A percentile compares a stretch with the other conserved stretches of the same genome.
Conservation (phyloP, 2,797 vertebrate genomes). For the Mallotus villosus region DNA sequence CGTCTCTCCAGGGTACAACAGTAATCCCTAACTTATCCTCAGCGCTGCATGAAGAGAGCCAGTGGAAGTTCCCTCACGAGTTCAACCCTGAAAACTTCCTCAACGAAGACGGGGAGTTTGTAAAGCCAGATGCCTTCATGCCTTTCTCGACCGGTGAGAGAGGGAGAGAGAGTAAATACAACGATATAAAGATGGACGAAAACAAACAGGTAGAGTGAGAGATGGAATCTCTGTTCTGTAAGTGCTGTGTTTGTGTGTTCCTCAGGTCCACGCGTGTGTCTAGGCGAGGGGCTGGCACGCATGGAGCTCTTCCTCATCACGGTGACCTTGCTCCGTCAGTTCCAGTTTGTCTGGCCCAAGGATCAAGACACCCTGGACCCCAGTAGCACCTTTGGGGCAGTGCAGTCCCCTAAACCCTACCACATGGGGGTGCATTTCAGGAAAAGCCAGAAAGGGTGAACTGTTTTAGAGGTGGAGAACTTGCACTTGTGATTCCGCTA, state of each 20-base stretch:
- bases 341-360: slow-evolving; percentile 19
- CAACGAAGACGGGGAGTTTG: slow-evolving; percentile 24
- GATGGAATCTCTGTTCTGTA: not conserved
- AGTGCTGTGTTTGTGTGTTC: slow-evolving; percentile 1
- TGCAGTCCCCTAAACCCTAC: not conserved
- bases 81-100: slow-evolving; percentile 45
- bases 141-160: slow-evolving; percentile 40
- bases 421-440: not conserved
- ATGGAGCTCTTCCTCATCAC: slow-evolving; percentile 29
- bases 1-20: slow-evolving; percentile 31
- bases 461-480: not conserved
- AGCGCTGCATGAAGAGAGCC: slow-evolving; percentile 34
- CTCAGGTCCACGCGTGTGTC: not conserved
- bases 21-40: slow-evolving; percentile 42
- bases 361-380: not conserved
- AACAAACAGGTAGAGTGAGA: not conserved
- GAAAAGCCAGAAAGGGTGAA: not conserved
- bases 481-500: too few species aligned
- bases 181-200: not conserved
- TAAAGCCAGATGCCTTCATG: slow-evolving; percentile 40
- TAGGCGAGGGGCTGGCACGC: slow-evolving; percentile 22
- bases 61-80: slow-evolving; percentile 35
- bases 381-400: not conserved
- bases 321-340: slow-evolving; percentile 21
- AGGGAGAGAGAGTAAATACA: not conserved